Conservation (phyloP, 2,113 vertebrate species). For the Columba janthina region DNA sequence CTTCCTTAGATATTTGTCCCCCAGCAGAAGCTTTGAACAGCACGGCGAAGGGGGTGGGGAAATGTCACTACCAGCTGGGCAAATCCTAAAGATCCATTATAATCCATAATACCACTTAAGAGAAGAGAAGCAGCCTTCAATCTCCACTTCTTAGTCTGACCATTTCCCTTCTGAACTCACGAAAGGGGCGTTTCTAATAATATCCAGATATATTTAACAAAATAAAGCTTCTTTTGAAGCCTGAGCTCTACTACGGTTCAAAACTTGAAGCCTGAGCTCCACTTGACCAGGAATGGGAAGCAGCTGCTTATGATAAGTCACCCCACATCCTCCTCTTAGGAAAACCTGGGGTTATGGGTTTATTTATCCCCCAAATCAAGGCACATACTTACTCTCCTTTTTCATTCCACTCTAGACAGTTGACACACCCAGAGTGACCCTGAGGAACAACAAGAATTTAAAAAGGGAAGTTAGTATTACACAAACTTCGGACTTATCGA, state of each 20-base stretch:
- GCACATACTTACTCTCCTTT: constrained; percentile 92
- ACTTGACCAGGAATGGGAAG: not conserved
- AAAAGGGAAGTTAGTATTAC: not conserved
- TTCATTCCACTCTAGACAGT: constrained; percentile 99
- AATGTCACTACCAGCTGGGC: constrained; percentile 1
- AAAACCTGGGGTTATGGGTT: not conserved
- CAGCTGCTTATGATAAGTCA: not conserved
- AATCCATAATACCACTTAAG: constrained; percentile 57
- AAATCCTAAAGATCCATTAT: constrained; percentile 50
- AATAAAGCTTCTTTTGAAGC: constrained; percentile 31
- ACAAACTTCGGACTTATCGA: constrained; percentile 17
- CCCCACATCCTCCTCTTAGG: not conserved
- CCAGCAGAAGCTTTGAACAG: not conserved
- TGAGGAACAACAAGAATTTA: constrained; percentile 41
- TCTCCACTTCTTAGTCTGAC: constrained; percentile 20
- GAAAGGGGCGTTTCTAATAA: constrained; percentile 20
- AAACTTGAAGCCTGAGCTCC: not conserved
- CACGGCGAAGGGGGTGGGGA: not conserved
- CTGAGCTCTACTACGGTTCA: not conserved
- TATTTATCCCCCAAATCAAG: not conserved
- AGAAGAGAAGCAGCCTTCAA: constrained; percentile 33
- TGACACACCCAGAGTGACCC: constrained; percentile 98
- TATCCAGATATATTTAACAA: constrained; percentile 12
- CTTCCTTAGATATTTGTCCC: not conserved
- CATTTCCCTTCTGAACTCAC: constrained; percentile 34